Conservation (phyloP, 2,113 vertebrate species). For the Cephalophus harveyi region DNA sequence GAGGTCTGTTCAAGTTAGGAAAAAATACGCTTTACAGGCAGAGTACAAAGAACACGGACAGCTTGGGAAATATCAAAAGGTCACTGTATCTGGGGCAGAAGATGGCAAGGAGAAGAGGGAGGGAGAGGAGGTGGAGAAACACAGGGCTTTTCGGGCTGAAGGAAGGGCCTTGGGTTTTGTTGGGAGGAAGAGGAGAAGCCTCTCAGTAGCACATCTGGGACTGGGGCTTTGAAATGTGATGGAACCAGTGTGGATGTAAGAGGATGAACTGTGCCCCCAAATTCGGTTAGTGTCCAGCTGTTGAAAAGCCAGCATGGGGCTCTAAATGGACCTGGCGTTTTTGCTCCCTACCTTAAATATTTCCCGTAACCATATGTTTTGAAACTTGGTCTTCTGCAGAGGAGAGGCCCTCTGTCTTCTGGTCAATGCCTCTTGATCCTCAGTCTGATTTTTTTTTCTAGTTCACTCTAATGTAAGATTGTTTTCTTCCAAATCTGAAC, state of each 20-base stretch:
- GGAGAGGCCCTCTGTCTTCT: background rate
- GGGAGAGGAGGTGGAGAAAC: background rate
- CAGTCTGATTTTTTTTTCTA: background rate
- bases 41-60: background rate
- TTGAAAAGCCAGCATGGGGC: background rate
- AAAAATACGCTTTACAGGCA: background rate
- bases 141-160: background rate
- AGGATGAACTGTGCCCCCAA: background rate
- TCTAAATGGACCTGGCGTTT: background rate
- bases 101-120: background rate
- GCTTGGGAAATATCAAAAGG: background rate
- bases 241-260: background rate
- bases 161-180: background rate
- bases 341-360: background rate
- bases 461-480: background rate
- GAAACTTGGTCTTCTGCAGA: background rate
- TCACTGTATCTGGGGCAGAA: background rate
- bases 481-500: slow-evolving; percentile 32
- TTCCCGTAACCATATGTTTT: background rate
- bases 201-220: background rate
- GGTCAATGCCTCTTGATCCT: background rate
- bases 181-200: background rate
- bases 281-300: background rate
- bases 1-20: background rate
- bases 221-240: background rate